Conservation (phyloP, 1,140 invertebrate species). For the Trichomalopsis sarcophagae region DNA sequence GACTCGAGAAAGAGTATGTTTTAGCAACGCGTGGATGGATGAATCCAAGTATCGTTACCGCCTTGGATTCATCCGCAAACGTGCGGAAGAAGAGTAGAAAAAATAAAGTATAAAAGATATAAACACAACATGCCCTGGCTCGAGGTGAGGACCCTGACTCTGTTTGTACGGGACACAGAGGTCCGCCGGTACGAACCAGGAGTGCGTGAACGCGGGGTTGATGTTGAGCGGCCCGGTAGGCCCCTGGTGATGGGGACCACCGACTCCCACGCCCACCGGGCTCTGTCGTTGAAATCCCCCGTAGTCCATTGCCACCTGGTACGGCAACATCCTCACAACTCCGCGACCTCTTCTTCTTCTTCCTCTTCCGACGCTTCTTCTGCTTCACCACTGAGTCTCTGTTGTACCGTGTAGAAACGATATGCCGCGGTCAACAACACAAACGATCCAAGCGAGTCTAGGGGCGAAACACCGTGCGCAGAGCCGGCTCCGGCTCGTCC, state of each 20-base stretch:
- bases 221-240: slow-evolving; percentile 75
- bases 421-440: too few relatives aligned
- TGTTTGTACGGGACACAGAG: slow-evolving; percentile 90
- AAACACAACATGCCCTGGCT: slow-evolving; percentile 91
- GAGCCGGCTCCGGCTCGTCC: not conserved
- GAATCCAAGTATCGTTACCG: too few relatives aligned
- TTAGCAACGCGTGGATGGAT: too few relatives aligned
- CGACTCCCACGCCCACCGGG: slow-evolving; percentile 79
- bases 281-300: slow-evolving; percentile 86
- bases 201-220: slow-evolving; percentile 87
- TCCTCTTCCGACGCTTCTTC: not conserved
- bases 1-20: too few relatives aligned
- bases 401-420: not conserved
- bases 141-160: slow-evolving; percentile 85
- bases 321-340: slow-evolving; percentile 83
- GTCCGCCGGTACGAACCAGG: slow-evolving; percentile 94
- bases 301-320: slow-evolving; percentile 93
- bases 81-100: not conserved
- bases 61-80: not conserved
- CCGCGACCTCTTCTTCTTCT: not conserved
- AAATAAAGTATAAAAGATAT: slow-evolving; percentile 69
- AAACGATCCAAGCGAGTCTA: not conserved
- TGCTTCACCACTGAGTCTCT: not conserved
- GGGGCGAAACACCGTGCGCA: not conserved
- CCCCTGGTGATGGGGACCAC: slow-evolving; percentile 72